Base-by-base conservation (phyloP, 2,113 vertebrate genomes). In the Thalassoma bifasciatum region DNA sequence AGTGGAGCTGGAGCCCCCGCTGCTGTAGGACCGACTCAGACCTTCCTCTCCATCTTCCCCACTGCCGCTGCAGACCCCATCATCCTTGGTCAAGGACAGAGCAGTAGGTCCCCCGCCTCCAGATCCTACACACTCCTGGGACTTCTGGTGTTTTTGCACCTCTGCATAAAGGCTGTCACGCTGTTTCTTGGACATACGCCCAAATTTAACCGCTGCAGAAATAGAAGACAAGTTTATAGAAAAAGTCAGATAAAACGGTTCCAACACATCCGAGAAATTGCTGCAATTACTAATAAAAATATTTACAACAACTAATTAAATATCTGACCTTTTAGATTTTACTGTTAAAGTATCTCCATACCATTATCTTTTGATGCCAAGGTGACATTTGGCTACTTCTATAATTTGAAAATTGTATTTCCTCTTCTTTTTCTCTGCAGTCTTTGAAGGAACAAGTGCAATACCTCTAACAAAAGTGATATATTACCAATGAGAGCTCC, bases 151-250 rank as follows among this genome's bases (percentile, higher is more conserved):
- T 75, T 96, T 97, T 83, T 98, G 96, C 49, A 98, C 96, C 89
- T 98, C 96, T 0, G 96, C 96, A 0, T 97, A 98, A 8, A 98
- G 94, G 83, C 96, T 96, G 92, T 97, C 96, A 0, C 96, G 94
- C 88, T 98, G 96, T 87, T 97, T 98, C 91, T 98, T 97, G 0
- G 96, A 97, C 96, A 98, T 98, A 59, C 96, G 96, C 38, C 96
- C 96, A 0, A 98, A 98, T 89, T 98, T 98, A 74, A 98, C 96
- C 8, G 96, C 96, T 98, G 90, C 12, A 73, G 23, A 77, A 21
- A 62, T 37, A 63, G 74, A 84, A 53, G 1, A 17, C 4, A 22
- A 17, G 10, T 23, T 38, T 50, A 46, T 14, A 59, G 1, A 36
- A 10, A 64, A 22, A 61, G 36, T 54, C 0, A 22, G 13, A 37